Percentiles rank a stretch among this genome's conserved stretches.
Evolutionary conservation across 2,797 vertebrate species (phyloP).

Genomic region (Gallirallus australis): DNA sequence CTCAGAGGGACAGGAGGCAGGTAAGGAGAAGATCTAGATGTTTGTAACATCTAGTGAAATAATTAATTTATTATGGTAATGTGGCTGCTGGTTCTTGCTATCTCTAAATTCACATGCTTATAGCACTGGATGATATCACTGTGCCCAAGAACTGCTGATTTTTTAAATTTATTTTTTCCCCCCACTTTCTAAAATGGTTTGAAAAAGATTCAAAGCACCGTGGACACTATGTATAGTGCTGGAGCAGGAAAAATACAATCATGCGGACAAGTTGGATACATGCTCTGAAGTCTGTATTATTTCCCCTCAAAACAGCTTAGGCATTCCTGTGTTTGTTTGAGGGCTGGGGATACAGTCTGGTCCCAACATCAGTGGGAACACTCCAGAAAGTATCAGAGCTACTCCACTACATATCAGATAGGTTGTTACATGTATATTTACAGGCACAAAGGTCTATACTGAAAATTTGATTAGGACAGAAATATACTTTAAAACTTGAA

Average conservation of each 20-base stretch:
- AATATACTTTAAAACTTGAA: not conserved
- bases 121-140: not conserved
- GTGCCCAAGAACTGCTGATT: not conserved
- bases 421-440: not conserved
- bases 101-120: not conserved
- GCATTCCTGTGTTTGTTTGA: not conserved
- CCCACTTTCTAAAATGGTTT: not conserved
- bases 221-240: not conserved
- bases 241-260: not conserved
- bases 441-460: not conserved
- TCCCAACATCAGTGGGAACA: not conserved
- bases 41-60: not conserved
- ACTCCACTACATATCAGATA: not conserved
- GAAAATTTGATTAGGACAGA: not conserved
- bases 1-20: slow-evolving; percentile 96
- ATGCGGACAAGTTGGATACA: not conserved
- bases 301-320: not conserved
- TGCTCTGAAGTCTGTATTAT: not conserved
- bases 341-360: not conserved
- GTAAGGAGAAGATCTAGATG: slow-evolving; percentile 75
- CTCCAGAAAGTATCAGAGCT: not conserved
- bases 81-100: not conserved
- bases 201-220: not conserved
- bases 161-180: not conserved
- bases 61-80: not conserved